phyloP scores from a whole-genome alignment of 2,888 invertebrate genomes.

The Oxytorus armatus region DNA sequence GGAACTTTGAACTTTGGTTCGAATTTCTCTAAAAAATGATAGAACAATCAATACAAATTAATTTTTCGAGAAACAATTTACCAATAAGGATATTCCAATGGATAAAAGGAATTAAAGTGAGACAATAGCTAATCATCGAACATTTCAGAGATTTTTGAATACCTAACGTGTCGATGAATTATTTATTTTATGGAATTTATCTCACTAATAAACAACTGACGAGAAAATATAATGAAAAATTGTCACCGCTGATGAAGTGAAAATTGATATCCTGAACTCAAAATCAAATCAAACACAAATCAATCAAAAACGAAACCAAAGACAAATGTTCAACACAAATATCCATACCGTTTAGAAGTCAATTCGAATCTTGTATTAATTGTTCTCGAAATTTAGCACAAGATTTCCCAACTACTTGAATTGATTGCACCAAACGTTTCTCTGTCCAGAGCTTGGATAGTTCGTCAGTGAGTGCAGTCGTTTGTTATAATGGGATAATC shows the following conservation, averaged over 20 bases:
- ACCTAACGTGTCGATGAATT: too few species aligned
- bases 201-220: too few species aligned
- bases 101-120: too few species aligned
- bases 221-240: too few species aligned
- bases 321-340: background rate
- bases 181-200: too few species aligned
- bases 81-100: background rate
- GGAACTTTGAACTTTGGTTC: background rate
- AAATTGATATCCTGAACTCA: too few species aligned
- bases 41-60: background rate
- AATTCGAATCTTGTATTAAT: too few species aligned
- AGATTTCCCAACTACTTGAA: constrained; percentile 46
- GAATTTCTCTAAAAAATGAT: background rate
- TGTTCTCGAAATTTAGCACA: constrained; percentile 6
- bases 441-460: constrained; percentile 3
- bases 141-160: too few species aligned
- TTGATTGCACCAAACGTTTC: constrained; percentile 40
- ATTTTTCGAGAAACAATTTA: background rate
- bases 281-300: too few species aligned
- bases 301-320: too few species aligned
- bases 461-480: constrained; percentile 42
- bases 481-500: constrained; percentile 62
- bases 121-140: too few species aligned
- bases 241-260: too few species aligned
- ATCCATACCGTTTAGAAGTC: background rate